These are phyloP conservation scores for Glomeris maerens DNA, from an alignment of 1,140 invertebrate genomes.

Conservation along the genomic window DNA sequence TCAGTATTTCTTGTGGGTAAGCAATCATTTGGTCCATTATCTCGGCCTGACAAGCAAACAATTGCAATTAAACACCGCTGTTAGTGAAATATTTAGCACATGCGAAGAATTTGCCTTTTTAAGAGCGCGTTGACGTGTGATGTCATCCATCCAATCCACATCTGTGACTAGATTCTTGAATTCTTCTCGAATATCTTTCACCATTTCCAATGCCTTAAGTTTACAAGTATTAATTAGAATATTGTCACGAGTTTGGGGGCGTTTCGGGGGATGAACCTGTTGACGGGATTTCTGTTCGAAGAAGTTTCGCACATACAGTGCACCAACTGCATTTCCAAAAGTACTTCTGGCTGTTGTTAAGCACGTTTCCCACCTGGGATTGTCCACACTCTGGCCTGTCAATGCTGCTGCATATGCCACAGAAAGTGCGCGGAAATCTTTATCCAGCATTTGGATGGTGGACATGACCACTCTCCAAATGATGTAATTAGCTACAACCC, in stretches of 20 bases:
- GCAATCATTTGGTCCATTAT: conserved; percentile 13
- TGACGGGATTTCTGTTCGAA: conserved; percentile 21
- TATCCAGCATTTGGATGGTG: conserved; percentile 35
- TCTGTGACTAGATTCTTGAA: conserved; percentile 10
- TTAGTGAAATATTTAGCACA: conserved; percentile 5
- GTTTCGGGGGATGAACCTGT: background rate
- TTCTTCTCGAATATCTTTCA: conserved; percentile 5
- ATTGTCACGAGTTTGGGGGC: too few relatives aligned
- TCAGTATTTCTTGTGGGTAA: conserved; percentile 13
- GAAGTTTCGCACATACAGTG: conserved; percentile 21
- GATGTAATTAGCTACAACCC: conserved; percentile 31
- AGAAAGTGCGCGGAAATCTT: conserved; percentile 51
- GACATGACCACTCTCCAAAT: conserved; percentile 27
- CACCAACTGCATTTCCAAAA: conserved; percentile 28
- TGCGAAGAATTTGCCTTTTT: background rate
- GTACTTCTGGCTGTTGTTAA: conserved; percentile 52
- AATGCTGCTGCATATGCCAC: conserved; percentile 55
- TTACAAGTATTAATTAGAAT: background rate
- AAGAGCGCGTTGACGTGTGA: background rate
- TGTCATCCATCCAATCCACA: conserved; percentile 8
- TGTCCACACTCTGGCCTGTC: conserved; percentile 54
- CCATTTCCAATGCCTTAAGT: conserved; percentile 5
- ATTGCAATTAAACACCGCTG: background rate
- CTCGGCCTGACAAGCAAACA: conserved; percentile 5
- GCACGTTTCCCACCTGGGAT: conserved; percentile 75